A percentile compares a stretch with the other conserved stretches of the same genome.
These are phyloP conservation scores for Liodrosophila aerea DNA, from an alignment of 2,888 invertebrate genomes.

Conservation along the genomic window DNA sequence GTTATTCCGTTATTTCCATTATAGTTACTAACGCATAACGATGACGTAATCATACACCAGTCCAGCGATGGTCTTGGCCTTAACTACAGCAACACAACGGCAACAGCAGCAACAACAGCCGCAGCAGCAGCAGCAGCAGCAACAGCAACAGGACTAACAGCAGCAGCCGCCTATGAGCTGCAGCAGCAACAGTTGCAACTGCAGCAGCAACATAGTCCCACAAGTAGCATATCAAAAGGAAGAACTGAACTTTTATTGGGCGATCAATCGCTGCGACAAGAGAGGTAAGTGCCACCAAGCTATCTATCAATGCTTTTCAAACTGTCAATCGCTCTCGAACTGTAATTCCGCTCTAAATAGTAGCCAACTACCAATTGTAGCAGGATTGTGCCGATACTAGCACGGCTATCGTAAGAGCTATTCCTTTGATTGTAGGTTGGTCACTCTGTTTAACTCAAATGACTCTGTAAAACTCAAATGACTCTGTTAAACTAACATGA, in stretches of 20 bases:
- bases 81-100: slow-evolving; percentile 42
- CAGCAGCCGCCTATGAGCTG: slow-evolving; percentile 40
- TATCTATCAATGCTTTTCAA: neutral
- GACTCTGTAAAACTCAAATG: too few relatives aligned
- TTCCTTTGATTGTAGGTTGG: too few relatives aligned
- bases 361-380: too few relatives aligned
- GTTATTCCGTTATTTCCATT: slow-evolving; percentile 11
- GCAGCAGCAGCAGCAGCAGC: slow-evolving; percentile 36
- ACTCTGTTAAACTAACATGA: too few relatives aligned
- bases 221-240: slow-evolving; percentile 83
- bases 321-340: too few relatives aligned
- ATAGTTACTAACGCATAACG: slow-evolving; percentile 81
- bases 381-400: too few relatives aligned
- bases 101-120: slow-evolving; percentile 43
- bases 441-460: too few relatives aligned
- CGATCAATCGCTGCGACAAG: slow-evolving; percentile 81
- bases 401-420: too few relatives aligned
- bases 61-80: slow-evolving; percentile 63
- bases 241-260: slow-evolving; percentile 82
- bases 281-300: slow-evolving; percentile 73
- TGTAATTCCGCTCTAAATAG: too few relatives aligned
- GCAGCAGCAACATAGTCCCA: slow-evolving; percentile 77
- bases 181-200: slow-evolving; percentile 47
- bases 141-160: slow-evolving; percentile 16
- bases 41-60: slow-evolving; percentile 74